Percentiles rank a stretch among this genome's conserved stretches.
These are phyloP conservation scores for Ifrita kowaldi DNA, from an alignment of 2,113 vertebrate genomes.

Conservation along the genomic window DNA sequence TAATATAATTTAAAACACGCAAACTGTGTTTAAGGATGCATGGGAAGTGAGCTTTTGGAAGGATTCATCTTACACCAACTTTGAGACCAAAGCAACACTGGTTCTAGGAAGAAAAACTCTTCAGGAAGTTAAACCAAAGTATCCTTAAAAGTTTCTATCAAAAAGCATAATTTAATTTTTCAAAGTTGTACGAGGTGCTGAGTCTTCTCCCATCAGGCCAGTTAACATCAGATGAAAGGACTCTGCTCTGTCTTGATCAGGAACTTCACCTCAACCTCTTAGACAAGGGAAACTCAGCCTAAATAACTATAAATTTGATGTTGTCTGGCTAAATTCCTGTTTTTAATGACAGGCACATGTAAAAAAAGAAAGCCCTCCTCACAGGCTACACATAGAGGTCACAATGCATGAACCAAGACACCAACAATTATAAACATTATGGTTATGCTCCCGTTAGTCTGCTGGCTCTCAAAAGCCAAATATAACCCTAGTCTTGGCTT, in stretches of 20 bases:
- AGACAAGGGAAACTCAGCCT: neutral
- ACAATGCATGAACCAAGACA: neutral
- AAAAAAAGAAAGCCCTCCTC: neutral
- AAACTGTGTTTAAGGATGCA: neutral
- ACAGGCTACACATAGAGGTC: neutral
- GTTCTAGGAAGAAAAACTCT: neutral
- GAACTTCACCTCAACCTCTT: neutral
- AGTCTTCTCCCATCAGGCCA: neutral
- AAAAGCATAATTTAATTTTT: neutral
- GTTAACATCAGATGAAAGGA: neutral
- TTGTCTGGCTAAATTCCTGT: neutral
- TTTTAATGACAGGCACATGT: neutral
- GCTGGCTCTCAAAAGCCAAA: neutral
- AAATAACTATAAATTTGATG: neutral
- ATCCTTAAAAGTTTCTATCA: neutral
- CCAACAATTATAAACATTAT: neutral
- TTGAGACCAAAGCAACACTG: neutral
- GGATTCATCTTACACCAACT: neutral
- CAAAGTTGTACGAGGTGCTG: neutral
- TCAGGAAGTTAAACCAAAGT: neutral
- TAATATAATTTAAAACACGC: neutral
- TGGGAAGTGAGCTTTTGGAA: neutral
- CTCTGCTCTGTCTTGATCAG: neutral
- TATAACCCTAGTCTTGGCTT: neutral
- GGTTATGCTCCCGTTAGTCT: neutral